These are phyloP conservation scores for Corythaeola cristata DNA, from an alignment of 2,113 vertebrate species.

Conservation along the genomic window DNA sequence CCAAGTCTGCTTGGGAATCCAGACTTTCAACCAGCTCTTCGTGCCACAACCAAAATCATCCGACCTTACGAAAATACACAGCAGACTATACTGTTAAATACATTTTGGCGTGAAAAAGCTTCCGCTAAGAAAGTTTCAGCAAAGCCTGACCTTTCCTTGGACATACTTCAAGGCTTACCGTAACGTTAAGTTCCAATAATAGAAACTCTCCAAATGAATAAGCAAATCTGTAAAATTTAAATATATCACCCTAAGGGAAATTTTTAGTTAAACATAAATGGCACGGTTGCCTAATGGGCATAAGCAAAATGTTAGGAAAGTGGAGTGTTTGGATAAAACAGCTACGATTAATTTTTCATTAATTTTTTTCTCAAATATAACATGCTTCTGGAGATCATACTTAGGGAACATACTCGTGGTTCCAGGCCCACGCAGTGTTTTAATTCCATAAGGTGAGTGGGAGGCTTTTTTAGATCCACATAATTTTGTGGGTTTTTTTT, in stretches of 20 bases:
- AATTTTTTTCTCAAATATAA: constrained; percentile 51
- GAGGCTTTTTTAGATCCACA: constrained; percentile 78
- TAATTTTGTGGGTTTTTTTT: constrained; percentile 71
- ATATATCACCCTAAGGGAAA: constrained; percentile 39
- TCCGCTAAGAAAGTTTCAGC: not conserved
- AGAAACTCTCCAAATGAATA: not conserved
- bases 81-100: not conserved
- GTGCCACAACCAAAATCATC: not conserved
- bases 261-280: constrained; percentile 26
- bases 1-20: constrained; percentile 40
- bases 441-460: constrained; percentile 83
- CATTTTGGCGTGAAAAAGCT: not conserved
- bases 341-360: constrained; percentile 68
- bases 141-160: constrained; percentile 44
- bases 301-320: constrained; percentile 63
- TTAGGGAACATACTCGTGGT: constrained; percentile 73
- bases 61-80: not conserved
- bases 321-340: constrained; percentile 69
- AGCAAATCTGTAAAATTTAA: constrained; percentile 59
- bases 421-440: constrained; percentile 77
- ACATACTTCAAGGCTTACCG: constrained; percentile 21
- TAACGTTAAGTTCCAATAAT: constrained; percentile 31
- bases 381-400: constrained; percentile 70
- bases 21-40: constrained; percentile 3
- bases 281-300: constrained; percentile 43